Conservation (phyloP, 2,888 invertebrate genomes). For the Actias luna region DNA sequence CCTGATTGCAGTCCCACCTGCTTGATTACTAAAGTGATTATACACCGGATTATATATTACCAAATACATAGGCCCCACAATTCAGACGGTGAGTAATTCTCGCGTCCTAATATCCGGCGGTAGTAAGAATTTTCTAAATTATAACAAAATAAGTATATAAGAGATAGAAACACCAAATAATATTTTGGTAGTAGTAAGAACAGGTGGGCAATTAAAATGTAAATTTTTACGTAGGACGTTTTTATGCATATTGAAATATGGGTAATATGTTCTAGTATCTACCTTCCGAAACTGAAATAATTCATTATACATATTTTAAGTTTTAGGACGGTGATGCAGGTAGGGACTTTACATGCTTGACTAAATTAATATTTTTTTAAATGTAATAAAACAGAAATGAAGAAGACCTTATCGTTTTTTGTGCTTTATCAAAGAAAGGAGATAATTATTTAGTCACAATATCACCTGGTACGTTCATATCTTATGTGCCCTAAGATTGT, state of each 20-base stretch:
- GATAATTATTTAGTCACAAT: too few relatives aligned
- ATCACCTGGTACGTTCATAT: too few relatives aligned
- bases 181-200: not conserved
- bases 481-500: too few relatives aligned
- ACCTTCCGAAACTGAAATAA: not conserved
- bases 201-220: conserved; percentile 30
- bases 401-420: too few relatives aligned
- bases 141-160: not conserved
- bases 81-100: too few relatives aligned
- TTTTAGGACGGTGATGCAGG: not conserved
- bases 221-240: conserved; percentile 34
- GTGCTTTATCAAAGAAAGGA: too few relatives aligned
- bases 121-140: not conserved
- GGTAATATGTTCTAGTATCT: conserved; percentile 16
- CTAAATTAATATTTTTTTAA: not conserved
- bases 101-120: too few relatives aligned
- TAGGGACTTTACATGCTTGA: not conserved
- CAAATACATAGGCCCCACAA: too few relatives aligned
- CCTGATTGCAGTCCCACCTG: too few relatives aligned
- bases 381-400: not conserved
- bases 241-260: conserved; percentile 24
- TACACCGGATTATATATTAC: too few relatives aligned
- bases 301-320: not conserved
- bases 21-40: too few relatives aligned
- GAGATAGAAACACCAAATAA: not conserved